Conservation (phyloP, 37 sponge, comb jelly and placozoan genomes). For the Ephydatia muelleri region DNA sequence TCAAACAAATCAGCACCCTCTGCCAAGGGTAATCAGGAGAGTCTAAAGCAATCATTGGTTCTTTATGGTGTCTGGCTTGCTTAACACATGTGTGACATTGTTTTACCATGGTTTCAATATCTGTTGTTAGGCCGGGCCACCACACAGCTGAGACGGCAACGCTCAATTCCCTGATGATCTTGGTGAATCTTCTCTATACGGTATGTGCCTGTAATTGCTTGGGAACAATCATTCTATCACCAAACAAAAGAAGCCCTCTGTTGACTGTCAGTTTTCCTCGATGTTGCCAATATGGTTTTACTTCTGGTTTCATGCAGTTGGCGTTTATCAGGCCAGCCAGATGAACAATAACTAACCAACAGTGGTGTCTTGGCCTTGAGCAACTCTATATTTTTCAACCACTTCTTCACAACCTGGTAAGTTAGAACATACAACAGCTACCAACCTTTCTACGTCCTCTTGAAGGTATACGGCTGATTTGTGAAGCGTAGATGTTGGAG, state of each 20-base stretch:
- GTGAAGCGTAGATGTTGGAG: neutral
- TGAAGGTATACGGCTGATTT: neutral
- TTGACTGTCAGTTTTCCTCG: slow-evolving; percentile 24
- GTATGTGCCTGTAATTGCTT: slow-evolving; percentile 14
- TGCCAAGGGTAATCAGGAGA: neutral
- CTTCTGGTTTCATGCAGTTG: neutral
- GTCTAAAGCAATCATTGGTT: neutral
- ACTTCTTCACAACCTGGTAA: slow-evolving; percentile 14
- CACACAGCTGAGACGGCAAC: slow-evolving; percentile 18
- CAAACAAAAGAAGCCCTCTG: slow-evolving; percentile 19
- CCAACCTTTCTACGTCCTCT: slow-evolving; percentile 11
- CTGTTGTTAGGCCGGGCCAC: slow-evolving; percentile 30
- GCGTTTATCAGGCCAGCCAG: slow-evolving; percentile 18
- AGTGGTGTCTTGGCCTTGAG: slow-evolving; percentile 16
- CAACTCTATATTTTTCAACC: slow-evolving; percentile 15
- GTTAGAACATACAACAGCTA: neutral
- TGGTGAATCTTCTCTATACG: slow-evolving; percentile 25
- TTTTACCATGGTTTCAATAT: slow-evolving; percentile 15
- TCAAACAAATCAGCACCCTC: neutral
- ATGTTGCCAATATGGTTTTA: slow-evolving; percentile 19
- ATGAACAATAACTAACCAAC: slow-evolving; percentile 2
- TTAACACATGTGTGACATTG: slow-evolving; percentile 7
- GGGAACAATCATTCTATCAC: slow-evolving; percentile 15
- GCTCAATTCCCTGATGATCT: slow-evolving; percentile 31
- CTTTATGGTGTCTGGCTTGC: neutral